Evolutionary conservation across 1,140 invertebrate genomes (phyloP).

Genomic region (Zaprionus lachaisei): DNA sequence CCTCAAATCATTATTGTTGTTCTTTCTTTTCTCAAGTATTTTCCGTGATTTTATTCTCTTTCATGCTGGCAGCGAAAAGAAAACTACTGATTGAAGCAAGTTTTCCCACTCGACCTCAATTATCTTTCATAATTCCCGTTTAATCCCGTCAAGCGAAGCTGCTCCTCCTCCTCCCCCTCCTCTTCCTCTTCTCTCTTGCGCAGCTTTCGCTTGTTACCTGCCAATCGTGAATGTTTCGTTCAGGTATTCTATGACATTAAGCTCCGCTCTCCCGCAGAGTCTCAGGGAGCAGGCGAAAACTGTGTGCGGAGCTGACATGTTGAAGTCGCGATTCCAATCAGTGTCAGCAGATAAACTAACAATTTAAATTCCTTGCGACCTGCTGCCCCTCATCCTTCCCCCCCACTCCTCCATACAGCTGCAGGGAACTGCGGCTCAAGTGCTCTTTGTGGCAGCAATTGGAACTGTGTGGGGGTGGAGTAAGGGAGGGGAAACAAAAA

Average conservation of each 20-base stretch:
- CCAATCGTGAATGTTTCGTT: constrained; percentile 15
- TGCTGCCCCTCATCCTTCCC: neutral
- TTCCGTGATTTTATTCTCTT: neutral
- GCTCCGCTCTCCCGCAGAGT: neutral
- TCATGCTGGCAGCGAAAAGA: neutral
- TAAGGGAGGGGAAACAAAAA: neutral
- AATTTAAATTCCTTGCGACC: constrained; percentile 71
- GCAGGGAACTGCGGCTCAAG: constrained; percentile 10
- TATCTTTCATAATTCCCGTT: constrained; percentile 8
- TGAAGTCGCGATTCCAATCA: constrained; percentile 54
- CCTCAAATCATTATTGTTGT: neutral
- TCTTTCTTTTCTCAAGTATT: neutral
- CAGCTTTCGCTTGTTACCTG: constrained; percentile 36
- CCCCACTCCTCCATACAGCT: neutral
- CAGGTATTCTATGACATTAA: constrained; percentile 24
- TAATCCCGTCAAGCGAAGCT: constrained; percentile 9
- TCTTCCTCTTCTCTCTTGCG: neutral
- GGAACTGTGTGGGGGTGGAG: neutral
- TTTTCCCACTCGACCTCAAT: constrained; percentile 9
- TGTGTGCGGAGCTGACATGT: constrained; percentile 23
- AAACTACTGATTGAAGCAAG: neutral
- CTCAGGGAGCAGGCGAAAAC: neutral
- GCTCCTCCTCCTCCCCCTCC: no score
- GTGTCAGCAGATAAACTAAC: constrained; percentile 71
- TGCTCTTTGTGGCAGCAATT: constrained; percentile 32